Percentiles rank a stretch among this genome's conserved stretches.
phyloP scores from a whole-genome alignment of 2,113 vertebrate species.

The Zootoca vivipara region DNA sequence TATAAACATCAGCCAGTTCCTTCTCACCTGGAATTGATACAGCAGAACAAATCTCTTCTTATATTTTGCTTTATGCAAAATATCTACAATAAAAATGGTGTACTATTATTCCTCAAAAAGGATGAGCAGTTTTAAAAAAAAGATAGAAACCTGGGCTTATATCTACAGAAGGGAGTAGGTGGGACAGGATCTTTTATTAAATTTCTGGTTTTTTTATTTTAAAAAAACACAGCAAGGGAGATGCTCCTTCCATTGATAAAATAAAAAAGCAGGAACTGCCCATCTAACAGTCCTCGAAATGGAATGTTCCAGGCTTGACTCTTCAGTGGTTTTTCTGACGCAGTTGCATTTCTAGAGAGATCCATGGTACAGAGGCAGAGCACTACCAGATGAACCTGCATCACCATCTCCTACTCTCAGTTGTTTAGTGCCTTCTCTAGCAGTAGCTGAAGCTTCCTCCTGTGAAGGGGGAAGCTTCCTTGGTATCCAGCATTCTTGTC shows the following conservation, averaged over 20 bases:
- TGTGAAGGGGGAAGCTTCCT: neutral
- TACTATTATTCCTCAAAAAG: neutral
- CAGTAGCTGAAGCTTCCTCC: neutral
- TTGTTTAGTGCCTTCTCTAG: neutral
- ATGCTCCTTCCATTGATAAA: neutral
- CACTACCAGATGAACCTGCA: neutral
- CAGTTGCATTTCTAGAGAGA: constrained; percentile 12
- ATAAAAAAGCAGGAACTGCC: neutral
- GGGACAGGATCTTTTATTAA: neutral
- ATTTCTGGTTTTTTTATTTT: neutral
- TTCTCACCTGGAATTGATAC: neutral
- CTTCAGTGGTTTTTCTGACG: neutral
- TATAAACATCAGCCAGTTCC: neutral
- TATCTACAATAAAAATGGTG: neutral
- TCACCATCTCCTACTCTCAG: neutral
- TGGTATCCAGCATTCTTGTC: neutral
- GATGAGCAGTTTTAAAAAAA: neutral
- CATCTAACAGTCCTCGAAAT: neutral
- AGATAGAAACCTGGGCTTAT: neutral
- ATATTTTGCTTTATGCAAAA: neutral
- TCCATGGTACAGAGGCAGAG: neutral
- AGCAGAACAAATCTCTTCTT: neutral
- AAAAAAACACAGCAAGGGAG: neutral
- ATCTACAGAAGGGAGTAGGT: no score
- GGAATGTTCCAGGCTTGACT: neutral